Evolutionary conservation across 2,888 invertebrate genomes (phyloP).

Genomic region (Epirrhoe tristata): DNA sequence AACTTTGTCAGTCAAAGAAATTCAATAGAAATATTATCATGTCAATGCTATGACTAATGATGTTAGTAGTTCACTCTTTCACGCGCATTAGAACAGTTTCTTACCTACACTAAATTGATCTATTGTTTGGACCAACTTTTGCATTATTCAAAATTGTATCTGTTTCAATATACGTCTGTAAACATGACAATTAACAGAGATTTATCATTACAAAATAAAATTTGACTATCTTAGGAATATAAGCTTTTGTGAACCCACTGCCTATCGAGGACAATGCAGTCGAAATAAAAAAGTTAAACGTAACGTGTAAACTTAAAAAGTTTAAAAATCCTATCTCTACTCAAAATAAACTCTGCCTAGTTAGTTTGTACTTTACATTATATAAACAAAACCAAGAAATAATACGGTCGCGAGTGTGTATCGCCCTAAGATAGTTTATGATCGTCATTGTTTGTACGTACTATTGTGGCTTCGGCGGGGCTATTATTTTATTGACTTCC

Average conservation of each 20-base stretch:
- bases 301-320: neutral
- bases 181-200: too few species aligned
- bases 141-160: too few species aligned
- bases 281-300: neutral
- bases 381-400: conserved; percentile 6
- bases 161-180: too few species aligned
- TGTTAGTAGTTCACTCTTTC: neutral
- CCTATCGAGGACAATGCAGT: too few species aligned
- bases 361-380: neutral
- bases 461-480: conserved; percentile 59
- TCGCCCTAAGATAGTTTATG: conserved; percentile 62
- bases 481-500: conserved; percentile 76
- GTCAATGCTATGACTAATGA: neutral
- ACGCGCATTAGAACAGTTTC: neutral
- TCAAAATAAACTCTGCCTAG: neutral
- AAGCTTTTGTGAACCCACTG: too few species aligned
- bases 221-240: too few species aligned
- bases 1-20: neutral
- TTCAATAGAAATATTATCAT: neutral
- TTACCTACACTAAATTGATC: neutral
- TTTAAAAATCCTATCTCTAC: neutral
- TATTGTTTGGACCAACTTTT: neutral
- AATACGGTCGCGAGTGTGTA: conserved; percentile 45
- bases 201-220: too few species aligned
- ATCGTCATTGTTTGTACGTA: conserved; percentile 66